Percentiles rank a stretch among this genome's conserved stretches.
Evolutionary conservation across 1,140 invertebrate genomes (phyloP).

Genomic region (Magallana gigas): DNA sequence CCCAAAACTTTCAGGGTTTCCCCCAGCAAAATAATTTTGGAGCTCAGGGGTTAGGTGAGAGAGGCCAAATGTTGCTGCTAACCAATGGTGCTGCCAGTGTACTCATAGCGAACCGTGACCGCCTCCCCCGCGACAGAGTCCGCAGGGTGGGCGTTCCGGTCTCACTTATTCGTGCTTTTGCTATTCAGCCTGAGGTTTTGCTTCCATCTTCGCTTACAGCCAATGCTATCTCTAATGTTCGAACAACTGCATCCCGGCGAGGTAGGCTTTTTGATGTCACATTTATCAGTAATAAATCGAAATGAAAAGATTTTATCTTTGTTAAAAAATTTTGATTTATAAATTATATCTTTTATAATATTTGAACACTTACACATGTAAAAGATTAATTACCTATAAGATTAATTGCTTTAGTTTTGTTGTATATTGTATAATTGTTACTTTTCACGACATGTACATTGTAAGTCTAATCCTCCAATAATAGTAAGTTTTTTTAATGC

Average conservation of each 20-base stretch:
- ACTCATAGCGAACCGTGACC: neutral
- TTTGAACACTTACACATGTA: too few relatives aligned
- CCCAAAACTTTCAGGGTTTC: neutral
- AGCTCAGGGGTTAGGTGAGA: constrained; percentile 10
- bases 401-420: too few relatives aligned
- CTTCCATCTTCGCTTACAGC: constrained; percentile 21
- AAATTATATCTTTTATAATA: too few relatives aligned
- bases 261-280: neutral
- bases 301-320: too few relatives aligned
- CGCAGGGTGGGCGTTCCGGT: constrained; percentile 10
- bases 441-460: too few relatives aligned
- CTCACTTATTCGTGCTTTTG: constrained; percentile 21
- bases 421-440: too few relatives aligned
- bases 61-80: constrained; percentile 26
- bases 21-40: constrained; percentile 9
- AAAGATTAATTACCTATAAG: too few relatives aligned
- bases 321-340: too few relatives aligned
- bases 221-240: neutral
- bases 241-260: neutral
- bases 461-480: too few relatives aligned
- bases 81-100: constrained; percentile 1
- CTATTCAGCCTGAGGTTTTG: constrained; percentile 32
- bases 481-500: too few relatives aligned
- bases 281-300: too few relatives aligned
- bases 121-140: constrained; percentile 13